These are phyloP conservation scores for Halichondria panicea DNA, from an alignment of 37 sponge, comb jelly and placozoan genomes.

Conservation along the genomic window DNA sequence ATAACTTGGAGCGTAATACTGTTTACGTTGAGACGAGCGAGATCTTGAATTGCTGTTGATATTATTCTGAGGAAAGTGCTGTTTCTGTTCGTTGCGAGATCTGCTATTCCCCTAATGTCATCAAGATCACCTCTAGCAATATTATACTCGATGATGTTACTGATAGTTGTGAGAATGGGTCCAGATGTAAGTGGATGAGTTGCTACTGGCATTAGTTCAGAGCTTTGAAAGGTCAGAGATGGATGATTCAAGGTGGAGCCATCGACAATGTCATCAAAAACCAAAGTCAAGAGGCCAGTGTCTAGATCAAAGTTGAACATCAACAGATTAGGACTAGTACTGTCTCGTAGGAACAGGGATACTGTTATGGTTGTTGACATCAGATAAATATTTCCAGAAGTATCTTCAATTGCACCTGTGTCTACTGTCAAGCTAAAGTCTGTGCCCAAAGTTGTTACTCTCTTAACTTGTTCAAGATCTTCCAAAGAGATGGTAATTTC, in stretches of 20 bases:
- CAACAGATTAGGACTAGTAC: slow-evolving; percentile 64
- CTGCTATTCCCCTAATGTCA: slow-evolving; percentile 41
- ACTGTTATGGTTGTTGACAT: not conserved
- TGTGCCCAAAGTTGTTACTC: slow-evolving; percentile 27
- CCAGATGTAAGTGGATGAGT: slow-evolving; percentile 53
- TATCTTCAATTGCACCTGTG: slow-evolving; percentile 60
- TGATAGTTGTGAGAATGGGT: slow-evolving; percentile 32
- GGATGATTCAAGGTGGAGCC: slow-evolving; percentile 42
- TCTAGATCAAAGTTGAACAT: slow-evolving; percentile 76
- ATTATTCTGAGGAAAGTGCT: slow-evolving; percentile 71
- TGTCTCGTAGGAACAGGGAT: slow-evolving; percentile 43
- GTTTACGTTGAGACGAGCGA: slow-evolving; percentile 62
- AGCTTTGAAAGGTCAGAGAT: slow-evolving; percentile 64
- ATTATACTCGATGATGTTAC: slow-evolving; percentile 31
- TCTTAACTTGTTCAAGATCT: slow-evolving; percentile 73
- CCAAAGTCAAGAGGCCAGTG: slow-evolving; percentile 59
- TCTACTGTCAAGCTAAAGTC: slow-evolving; percentile 29
- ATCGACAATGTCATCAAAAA: slow-evolving; percentile 89
- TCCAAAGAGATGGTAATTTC: slow-evolving; percentile 42
- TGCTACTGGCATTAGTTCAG: slow-evolving; percentile 13
- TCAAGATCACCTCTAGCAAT: slow-evolving; percentile 60
- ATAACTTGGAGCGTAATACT: slow-evolving; percentile 41
- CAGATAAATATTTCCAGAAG: slow-evolving; percentile 47
- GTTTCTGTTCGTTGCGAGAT: slow-evolving; percentile 69
- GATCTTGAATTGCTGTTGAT: slow-evolving; percentile 62